Evolutionary conservation across 2,797 vertebrate genomes (phyloP).

Genomic region (Limnodromus scolopaceus): DNA sequence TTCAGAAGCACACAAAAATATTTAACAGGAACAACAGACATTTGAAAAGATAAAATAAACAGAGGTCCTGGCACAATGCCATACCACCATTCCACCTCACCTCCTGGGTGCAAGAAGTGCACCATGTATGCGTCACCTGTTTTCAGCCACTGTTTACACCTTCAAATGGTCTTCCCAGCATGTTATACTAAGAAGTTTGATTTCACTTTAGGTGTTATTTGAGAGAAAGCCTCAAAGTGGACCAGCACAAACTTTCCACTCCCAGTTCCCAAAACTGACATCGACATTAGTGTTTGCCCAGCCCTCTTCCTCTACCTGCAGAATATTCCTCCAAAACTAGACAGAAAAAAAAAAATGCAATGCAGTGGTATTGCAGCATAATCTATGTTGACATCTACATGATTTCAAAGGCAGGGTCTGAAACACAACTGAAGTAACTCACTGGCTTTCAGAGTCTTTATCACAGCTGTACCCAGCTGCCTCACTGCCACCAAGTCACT

Average conservation of each 20-base stretch:
- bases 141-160: neutral
- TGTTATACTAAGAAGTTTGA: neutral
- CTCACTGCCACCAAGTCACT: neutral
- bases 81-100: neutral
- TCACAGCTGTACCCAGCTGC: neutral
- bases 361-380: neutral
- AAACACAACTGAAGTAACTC: neutral
- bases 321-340: neutral
- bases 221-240: neutral
- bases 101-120: neutral
- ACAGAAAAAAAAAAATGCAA: neutral
- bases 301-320: neutral
- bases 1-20: neutral
- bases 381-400: neutral
- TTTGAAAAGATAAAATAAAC: neutral
- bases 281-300: accelerated
- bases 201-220: neutral
- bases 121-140: neutral
- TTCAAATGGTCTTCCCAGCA: neutral
- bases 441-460: neutral
- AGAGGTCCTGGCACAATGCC: neutral
- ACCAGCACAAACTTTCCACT: neutral
- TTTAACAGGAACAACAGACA: neutral
- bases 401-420: neutral
- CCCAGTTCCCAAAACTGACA: neutral